phyloP scores from a whole-genome alignment of 2,797 vertebrate species.

The Hipposideros larvatus region DNA sequence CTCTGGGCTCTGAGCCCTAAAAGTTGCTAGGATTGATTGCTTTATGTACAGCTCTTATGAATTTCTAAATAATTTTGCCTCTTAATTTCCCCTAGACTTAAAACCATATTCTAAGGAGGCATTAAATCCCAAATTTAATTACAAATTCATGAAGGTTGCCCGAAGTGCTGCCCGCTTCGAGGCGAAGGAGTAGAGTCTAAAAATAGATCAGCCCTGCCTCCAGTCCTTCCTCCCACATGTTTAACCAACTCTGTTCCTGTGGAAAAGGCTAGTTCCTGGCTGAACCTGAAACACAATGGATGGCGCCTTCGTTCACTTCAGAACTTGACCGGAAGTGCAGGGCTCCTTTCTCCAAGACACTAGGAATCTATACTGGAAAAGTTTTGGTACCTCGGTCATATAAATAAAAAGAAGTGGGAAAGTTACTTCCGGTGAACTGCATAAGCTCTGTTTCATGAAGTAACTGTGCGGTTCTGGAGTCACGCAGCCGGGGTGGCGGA shows the following conservation, averaged over 20 bases:
- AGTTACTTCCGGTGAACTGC: not conserved
- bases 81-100: conserved; percentile 54
- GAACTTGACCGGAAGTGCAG: not conserved
- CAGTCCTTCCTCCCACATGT: not conserved
- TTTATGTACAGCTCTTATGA: not conserved
- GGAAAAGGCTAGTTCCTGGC: not conserved
- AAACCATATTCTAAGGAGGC: conserved; percentile 24
- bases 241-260: not conserved
- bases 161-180: not conserved
- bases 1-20: conserved; percentile 39
- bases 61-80: conserved; percentile 29
- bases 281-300: not conserved
- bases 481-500: fast-evolving
- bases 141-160: conserved; percentile 33
- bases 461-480: no score
- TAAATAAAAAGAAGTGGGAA: not conserved
- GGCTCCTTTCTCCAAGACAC: not conserved
- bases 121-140: conserved; percentile 52
- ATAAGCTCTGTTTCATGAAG: not conserved
- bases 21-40: not conserved
- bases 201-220: not conserved
- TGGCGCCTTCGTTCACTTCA: not conserved
- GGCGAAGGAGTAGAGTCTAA: not conserved
- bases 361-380: not conserved
- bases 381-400: no score